Evolutionary conservation across 2,113 vertebrate species (phyloP), one percentile per base, ranked within the genome.

Genomic region (Pituophis catenifer): DNA sequence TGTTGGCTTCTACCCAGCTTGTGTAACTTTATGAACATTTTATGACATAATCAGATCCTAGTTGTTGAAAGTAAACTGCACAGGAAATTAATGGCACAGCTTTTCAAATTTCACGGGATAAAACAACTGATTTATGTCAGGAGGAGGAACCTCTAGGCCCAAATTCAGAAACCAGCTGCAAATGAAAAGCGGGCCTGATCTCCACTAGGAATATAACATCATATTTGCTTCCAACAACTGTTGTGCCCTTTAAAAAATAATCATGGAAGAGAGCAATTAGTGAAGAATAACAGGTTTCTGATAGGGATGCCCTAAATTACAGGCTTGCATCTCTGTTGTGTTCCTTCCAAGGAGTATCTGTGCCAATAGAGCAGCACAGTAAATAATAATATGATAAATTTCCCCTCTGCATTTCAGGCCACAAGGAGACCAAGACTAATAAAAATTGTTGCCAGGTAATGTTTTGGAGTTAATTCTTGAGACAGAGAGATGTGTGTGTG

Each of bases 341-440:
- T 62, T 59, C 81, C 23, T 87, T 62, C 50, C 1, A 87, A 87
- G 26, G 17, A 52, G 44, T 59, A 87, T 53, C 44, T 92, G 17
- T 50, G 26, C 48, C 29, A 81, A 44, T 33, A 44, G 21, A 44
- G 17, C 50, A 81, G 11, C 23, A 48, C n/a, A 55, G 44, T 86
- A 70, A 52, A 91, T 54, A 38, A n/a, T 23, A 65, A 5, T 81
- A 21, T 8, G 29, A 50, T 53, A 23, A 44, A 5, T 29, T 86
- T 70, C 44, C 75, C 5, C 24, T 94, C 90, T 0, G 0, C n/a
- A n/a, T 59, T 0, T 7, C 3, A 50, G 89, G n/a, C 1, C 5
- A 54, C 93, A 88, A 3, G 13, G 6, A 88, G 88, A 2, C 3
- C 23, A 89, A 86, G 96, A 92, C 87, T 54, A 90, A 53, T 70